These are phyloP conservation scores for Pyrocoelia pectoralis DNA, from an alignment of 2,888 invertebrate genomes.

Conservation along the genomic window DNA sequence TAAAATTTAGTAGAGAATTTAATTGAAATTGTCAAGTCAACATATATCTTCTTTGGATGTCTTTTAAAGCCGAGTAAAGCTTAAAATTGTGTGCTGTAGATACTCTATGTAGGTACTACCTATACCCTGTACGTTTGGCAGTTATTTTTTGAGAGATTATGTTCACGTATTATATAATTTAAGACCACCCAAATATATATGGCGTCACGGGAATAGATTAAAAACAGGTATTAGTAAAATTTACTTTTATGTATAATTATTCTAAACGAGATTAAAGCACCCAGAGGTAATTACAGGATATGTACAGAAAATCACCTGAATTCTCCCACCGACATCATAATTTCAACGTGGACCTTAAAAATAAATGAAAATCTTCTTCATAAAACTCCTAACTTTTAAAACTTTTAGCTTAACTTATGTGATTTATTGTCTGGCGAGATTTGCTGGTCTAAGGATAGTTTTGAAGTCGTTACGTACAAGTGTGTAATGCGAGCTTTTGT, in stretches of 20 bases:
- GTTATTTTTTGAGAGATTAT: too few relatives aligned
- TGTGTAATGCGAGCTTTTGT: slow-evolving; percentile 47
- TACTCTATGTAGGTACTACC: too few relatives aligned
- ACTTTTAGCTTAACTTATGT: slow-evolving; percentile 25
- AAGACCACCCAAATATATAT: neutral
- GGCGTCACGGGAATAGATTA: neutral
- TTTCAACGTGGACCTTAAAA: slow-evolving; percentile 12
- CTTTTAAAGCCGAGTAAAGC: too few relatives aligned
- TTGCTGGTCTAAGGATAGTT: slow-evolving; percentile 49
- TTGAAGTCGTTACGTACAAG: slow-evolving; percentile 54
- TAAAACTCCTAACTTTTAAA: slow-evolving; percentile 25
- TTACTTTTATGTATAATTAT: neutral
- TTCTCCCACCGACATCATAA: slow-evolving; percentile 2
- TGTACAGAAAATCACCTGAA: neutral
- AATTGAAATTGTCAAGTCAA: too few relatives aligned
- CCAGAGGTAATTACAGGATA: slow-evolving; percentile 1
- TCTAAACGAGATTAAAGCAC: neutral
- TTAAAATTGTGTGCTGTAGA: too few relatives aligned
- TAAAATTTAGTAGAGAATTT: too few relatives aligned
- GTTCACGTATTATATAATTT: neutral
- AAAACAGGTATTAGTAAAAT: neutral
- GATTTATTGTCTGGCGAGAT: slow-evolving; percentile 40
- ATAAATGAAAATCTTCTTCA: slow-evolving; percentile 23
- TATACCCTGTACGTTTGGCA: too few relatives aligned
- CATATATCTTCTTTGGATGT: too few relatives aligned